These are phyloP conservation scores for Galleria mellonella DNA, from an alignment of 1,140 invertebrate species.

Conservation along the genomic window DNA sequence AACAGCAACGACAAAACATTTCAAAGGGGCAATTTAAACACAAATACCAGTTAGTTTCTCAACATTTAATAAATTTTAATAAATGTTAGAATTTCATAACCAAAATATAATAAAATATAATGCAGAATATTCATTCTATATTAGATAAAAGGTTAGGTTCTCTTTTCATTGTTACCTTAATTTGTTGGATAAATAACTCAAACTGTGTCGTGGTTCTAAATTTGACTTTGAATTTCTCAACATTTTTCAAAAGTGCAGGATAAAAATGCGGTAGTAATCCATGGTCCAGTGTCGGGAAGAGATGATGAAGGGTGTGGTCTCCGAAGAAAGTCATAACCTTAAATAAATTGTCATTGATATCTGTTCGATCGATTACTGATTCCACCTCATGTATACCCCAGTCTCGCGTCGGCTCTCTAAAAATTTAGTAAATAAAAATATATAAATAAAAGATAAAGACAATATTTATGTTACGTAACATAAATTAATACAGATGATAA, in stretches of 20 bases:
- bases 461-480: neutral
- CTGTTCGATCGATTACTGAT: slow-evolving; percentile 80
- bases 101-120: no score
- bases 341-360: slow-evolving; percentile 81
- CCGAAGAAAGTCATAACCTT: slow-evolving; percentile 84
- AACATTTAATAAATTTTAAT: no score
- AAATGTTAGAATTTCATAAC: no score
- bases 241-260: slow-evolving; percentile 79
- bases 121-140: no score
- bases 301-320: slow-evolving; percentile 84
- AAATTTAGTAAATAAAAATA: slow-evolving; percentile 7
- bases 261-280: slow-evolving; percentile 79
- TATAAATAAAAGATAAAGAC: neutral
- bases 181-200: slow-evolving; percentile 80
- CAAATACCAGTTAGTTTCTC: no score
- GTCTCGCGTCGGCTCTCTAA: slow-evolving; percentile 73
- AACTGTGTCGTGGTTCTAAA: slow-evolving; percentile 74
- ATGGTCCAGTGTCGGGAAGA: slow-evolving; percentile 90
- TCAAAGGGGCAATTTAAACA: no score
- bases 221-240: slow-evolving; percentile 80
- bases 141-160: slow-evolving; percentile 16
- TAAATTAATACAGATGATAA: slow-evolving; percentile 29
- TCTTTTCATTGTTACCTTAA: slow-evolving; percentile 77
- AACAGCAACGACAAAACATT: no score
- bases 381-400: slow-evolving; percentile 87